Base-by-base conservation (phyloP, 2,888 invertebrate species). In the Xestia sexstrigata region DNA sequence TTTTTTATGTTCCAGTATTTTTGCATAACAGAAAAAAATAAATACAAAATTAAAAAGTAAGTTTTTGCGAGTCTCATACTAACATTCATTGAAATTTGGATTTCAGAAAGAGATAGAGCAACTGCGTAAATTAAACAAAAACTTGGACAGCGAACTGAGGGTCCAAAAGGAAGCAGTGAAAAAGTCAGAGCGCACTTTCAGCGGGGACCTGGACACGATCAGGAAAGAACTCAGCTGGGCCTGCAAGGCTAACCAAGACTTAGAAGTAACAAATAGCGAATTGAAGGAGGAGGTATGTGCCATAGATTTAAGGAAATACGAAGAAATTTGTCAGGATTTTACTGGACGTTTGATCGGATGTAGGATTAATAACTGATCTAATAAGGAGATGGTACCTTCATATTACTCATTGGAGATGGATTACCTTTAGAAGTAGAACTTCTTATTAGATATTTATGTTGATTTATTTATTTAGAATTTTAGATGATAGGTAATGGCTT, bases 261-360 rank as follows among this genome's bases (percentile, higher is more conserved):
- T 97, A 75, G 98, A 98, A 90, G 97, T 98, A 66, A 98, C 97
- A 47, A 98, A 97, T 87, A 97, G 97, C 76, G 98, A 98, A 93
- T 93, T 98, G 17, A 97, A 97, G 88, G 98, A 98, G 92, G 98
- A 98, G 96, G 98, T 98, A 93, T 89, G 94, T 89, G 52, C 11
- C 8, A 65, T 66, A 75, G 55, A 39, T 58, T 47, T 73, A 65
- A 65, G n/a, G 45, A 62, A 70, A 60, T 7, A 23, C 1, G 15
- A 9, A 65, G 2, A 42, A 2, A 17, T 47, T 65, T n/a, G 52
- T 15, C 35, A 49, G 30, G 42, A 39, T 49, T 74, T 67, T 69
- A 65, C 7, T 55, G 55, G 13, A 42, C 23, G 6, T 30, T 63
- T 9, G 17, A 49, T 70, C 58, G 42, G 26, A 58, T 49, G 47